Evolutionary conservation across 2,888 invertebrate species (phyloP).

Genomic region (Coenonympha glycerion): DNA sequence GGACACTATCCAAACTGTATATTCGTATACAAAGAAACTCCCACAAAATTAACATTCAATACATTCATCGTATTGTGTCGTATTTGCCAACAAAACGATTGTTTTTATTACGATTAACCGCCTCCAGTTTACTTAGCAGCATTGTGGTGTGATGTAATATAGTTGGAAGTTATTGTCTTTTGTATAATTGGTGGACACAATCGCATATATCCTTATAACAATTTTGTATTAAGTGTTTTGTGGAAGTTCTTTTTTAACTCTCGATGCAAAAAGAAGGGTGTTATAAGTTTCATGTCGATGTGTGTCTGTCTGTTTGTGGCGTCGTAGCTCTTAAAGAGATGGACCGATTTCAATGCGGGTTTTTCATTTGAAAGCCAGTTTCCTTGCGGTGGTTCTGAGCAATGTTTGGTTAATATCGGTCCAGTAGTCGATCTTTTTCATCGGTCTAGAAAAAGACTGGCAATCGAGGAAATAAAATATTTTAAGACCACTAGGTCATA

Average conservation of each 20-base stretch:
- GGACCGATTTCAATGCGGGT: no score
- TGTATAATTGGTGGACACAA: background rate
- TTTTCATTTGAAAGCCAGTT: no score
- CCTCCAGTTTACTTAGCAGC: background rate
- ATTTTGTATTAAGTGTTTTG: no score
- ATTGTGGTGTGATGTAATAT: constrained; percentile 3
- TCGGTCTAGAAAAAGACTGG: no score
- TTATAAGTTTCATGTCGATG: no score
- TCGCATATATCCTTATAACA: background rate
- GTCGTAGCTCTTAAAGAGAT: no score
- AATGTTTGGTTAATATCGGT: background rate
- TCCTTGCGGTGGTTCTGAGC: no score
- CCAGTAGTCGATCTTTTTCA: no score
- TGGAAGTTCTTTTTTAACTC: no score
- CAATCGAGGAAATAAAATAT: background rate
- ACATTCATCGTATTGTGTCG: constrained; percentile 13
- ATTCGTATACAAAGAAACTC: constrained; percentile 11
- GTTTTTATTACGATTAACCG: constrained; percentile 15
- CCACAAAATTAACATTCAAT: constrained; percentile 24
- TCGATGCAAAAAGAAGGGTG: no score
- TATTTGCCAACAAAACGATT: constrained; percentile 17
- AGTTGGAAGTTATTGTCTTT: background rate
- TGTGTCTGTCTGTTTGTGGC: no score
- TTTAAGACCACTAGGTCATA: no score
- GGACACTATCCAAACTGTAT: background rate